Conservation (phyloP, 2,888 invertebrate species). For the Beris chalybata region DNA sequence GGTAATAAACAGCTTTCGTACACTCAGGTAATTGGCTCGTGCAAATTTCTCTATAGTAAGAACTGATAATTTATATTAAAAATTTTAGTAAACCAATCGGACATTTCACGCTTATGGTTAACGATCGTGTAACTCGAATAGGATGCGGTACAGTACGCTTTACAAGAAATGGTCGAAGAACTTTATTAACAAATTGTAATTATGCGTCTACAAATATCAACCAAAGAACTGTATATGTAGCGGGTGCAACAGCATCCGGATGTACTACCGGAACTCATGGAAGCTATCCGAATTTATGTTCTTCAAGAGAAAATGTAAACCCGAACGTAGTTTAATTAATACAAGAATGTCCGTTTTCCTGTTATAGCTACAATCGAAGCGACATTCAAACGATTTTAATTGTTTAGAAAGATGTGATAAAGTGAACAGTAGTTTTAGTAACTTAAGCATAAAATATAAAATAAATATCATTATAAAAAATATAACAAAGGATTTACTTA, state of each 20-base stretch:
- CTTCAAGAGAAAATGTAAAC: background rate
- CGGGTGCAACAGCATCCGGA: constrained; percentile 4
- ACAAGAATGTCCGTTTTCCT: background rate
- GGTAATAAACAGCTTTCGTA: constrained; percentile 10
- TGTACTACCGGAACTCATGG: constrained; percentile 11
- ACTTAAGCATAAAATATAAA: too few relatives aligned
- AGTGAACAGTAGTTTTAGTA: too few relatives aligned
- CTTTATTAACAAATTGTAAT: constrained; percentile 11
- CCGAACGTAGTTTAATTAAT: constrained; percentile 5
- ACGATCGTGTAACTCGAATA: constrained; percentile 1
- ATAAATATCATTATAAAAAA: too few relatives aligned
- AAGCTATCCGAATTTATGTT: constrained; percentile 17
- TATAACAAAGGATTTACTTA: too few relatives aligned
- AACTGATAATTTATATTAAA: background rate
- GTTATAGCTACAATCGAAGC: too few relatives aligned
- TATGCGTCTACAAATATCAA: constrained; percentile 19
- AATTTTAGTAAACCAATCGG: constrained; percentile 2
- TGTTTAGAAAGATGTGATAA: too few relatives aligned
- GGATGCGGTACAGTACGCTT: constrained; percentile 22
- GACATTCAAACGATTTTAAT: too few relatives aligned
- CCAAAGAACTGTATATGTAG: constrained; percentile 11
- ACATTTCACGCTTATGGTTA: constrained; percentile 20
- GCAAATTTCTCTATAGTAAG: background rate
- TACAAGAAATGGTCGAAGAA: background rate
- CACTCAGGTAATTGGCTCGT: background rate